Evolutionary conservation across 2,888 invertebrate species (phyloP).

Genomic region (Balanococcus diminutus): DNA sequence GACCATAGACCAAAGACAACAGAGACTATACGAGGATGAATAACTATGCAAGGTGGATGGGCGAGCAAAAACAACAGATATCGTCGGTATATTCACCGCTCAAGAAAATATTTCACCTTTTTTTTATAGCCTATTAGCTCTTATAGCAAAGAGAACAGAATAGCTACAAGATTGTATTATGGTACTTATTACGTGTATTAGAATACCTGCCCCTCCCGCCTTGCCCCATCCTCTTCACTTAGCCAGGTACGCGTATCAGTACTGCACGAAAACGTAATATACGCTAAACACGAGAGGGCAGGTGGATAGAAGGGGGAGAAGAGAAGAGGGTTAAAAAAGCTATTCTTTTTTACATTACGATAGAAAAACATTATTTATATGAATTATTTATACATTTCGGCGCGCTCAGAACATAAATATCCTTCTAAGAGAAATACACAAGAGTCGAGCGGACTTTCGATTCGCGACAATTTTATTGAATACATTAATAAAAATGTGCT

Average conservation of each 20-base stretch:
- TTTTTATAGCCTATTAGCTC: neutral
- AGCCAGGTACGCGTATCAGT: neutral
- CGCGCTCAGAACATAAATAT: constrained; percentile 38
- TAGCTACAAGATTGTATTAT: neutral
- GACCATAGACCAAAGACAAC: neutral
- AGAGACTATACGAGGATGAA: neutral
- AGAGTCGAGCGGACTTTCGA: constrained; percentile 39
- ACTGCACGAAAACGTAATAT: neutral
- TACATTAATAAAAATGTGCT: constrained; percentile 34
- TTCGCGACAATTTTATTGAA: constrained; percentile 39
- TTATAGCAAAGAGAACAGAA: too few relatives aligned
- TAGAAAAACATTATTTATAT: constrained; percentile 42
- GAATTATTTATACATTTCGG: constrained; percentile 40
- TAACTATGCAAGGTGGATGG: neutral
- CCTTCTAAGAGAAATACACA: constrained; percentile 33
- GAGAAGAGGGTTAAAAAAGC: neutral
- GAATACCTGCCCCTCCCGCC: neutral
- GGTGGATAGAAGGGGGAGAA: neutral
- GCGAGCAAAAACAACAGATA: neutral
- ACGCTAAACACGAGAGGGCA: neutral
- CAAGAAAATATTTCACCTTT: neutral
- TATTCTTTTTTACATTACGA: constrained; percentile 40
- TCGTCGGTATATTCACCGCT: neutral
- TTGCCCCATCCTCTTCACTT: neutral
- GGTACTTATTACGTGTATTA: neutral